Conservation (phyloP, 1,140 invertebrate species). For the Pachypeltis micranthus region DNA sequence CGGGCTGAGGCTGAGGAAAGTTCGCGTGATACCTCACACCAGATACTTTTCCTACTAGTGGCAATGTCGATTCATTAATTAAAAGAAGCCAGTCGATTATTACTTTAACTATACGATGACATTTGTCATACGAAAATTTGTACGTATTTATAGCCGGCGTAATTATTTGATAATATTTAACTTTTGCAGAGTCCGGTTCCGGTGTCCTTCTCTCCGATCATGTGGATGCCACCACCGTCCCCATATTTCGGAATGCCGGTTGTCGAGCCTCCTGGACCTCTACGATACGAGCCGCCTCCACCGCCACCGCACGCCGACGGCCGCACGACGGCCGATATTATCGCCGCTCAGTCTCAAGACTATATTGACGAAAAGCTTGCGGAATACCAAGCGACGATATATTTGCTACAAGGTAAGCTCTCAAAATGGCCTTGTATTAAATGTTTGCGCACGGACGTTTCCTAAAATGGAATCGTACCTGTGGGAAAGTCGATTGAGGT, state of each 20-base stretch:
- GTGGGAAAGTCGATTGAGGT: too few species aligned
- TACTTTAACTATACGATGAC: too few species aligned
- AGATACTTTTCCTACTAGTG: too few species aligned
- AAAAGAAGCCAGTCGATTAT: too few species aligned
- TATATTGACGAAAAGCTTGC: slow-evolving; percentile 87
- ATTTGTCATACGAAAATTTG: too few species aligned
- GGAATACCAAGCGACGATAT: slow-evolving; percentile 84
- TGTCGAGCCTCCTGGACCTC: slow-evolving; percentile 19
- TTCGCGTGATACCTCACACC: too few species aligned
- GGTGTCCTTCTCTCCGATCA: slow-evolving; percentile 35
- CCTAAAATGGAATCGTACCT: too few species aligned
- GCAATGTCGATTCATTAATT: too few species aligned
- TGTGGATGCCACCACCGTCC: slow-evolving; percentile 19
- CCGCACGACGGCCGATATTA: slow-evolving; percentile 77
- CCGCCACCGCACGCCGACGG: slow-evolving; percentile 41
- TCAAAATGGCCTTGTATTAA: neutral
- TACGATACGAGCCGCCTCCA: slow-evolving; percentile 18
- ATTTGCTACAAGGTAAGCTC: slow-evolving; percentile 70
- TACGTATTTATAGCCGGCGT: too few species aligned
- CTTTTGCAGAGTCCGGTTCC: slow-evolving; percentile 15
- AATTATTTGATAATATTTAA: too few species aligned
- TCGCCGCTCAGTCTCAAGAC: slow-evolving; percentile 83
- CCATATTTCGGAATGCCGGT: slow-evolving; percentile 16
- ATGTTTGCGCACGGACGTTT: too few species aligned
- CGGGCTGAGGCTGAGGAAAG: too few species aligned